These are phyloP conservation scores for Mythimna albipuncta DNA, from an alignment of 2,888 invertebrate genomes.

Conservation along the genomic window DNA sequence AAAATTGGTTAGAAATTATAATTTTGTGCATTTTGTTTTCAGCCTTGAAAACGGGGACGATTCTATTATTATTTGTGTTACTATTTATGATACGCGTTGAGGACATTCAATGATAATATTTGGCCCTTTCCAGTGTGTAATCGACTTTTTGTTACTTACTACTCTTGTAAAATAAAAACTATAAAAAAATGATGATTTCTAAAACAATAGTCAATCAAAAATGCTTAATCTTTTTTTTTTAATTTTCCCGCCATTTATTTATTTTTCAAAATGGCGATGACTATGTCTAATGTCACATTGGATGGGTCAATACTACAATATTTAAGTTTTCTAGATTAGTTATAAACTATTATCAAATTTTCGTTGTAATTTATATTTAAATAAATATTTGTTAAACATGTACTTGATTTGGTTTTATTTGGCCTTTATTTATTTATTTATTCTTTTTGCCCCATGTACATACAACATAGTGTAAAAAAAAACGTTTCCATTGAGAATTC, in stretches of 20 bases:
- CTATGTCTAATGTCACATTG: conserved; percentile 11
- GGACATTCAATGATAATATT: conserved; percentile 16
- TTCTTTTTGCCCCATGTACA: too few species aligned
- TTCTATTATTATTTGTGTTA: conserved; percentile 27
- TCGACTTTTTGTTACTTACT: neutral
- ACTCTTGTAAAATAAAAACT: neutral
- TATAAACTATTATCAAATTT: conserved; percentile 69
- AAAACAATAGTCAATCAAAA: neutral
- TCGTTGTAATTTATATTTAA: conserved; percentile 69
- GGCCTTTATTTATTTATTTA: too few species aligned
- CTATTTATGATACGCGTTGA: conserved; percentile 23
- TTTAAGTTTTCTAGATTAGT: conserved; percentile 72
- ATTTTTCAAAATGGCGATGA: conserved; percentile 15
- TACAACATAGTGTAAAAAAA: too few species aligned
- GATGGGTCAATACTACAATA: conserved; percentile 44
- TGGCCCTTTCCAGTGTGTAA: conserved; percentile 33
- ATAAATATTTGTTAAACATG: conserved; percentile 69
- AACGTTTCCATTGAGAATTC: too few species aligned
- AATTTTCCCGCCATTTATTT: neutral
- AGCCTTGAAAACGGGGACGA: conserved; percentile 21
- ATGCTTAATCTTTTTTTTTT: neutral
- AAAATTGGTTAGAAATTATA: conserved; percentile 27
- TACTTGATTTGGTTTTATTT: conserved; percentile 45
- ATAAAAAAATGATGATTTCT: neutral
- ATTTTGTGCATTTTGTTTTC: conserved; percentile 39